Base-by-base conservation (phyloP, 2,888 invertebrate genomes). In the Clanis bilineata region DNA sequence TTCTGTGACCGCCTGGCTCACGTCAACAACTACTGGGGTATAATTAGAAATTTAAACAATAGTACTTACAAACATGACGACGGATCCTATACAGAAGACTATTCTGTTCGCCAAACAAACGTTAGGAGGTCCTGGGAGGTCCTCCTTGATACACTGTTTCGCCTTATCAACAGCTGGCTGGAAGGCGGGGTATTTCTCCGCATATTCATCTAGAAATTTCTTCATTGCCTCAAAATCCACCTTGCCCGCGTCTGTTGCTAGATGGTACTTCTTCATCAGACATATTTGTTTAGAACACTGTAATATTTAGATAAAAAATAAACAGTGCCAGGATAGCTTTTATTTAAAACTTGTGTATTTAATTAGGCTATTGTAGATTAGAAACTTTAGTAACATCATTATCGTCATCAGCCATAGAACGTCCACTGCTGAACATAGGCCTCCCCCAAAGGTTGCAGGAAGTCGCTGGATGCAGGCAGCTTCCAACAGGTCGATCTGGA, bases 251-350 rank as follows among this genome's bases (percentile, higher is more conserved):
- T 74, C 79, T 43, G 77, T 73, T n/a, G 82, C 58, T 1, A 86
- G 72, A 0, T 79, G 72, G 55, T 81, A 66, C 21, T 76, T 82
- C 39, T 77, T 76, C 62, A 90, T 61, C 28, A 89, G 61, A 66
- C 90, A 90, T 6, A 70, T 55, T 43, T 79, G 78, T 64, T 82
- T 85, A 0, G 77, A 63, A 59, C 88, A 88, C 88, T 88, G 18
- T 47, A 23, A 21, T 32, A 32, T 54, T 54, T 15, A 23, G 3
- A 44, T 22, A 1, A 12, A n/a, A 3, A 28, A 9, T 7, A 32
- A 1, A 32, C 32, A 32, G n/a, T n/a, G n/a, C n/a, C n/a, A n/a
- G n/a, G n/a, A n/a, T n/a, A n/a, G n/a, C n/a, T n/a, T n/a, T n/a
- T n/a, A n/a, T n/a, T n/a, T n/a, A n/a, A n/a, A n/a, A n/a, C n/a